Evolutionary conservation across 1,140 invertebrate species (phyloP), one percentile per base, ranked within the genome.

Genomic region (Zophobas morio): DNA sequence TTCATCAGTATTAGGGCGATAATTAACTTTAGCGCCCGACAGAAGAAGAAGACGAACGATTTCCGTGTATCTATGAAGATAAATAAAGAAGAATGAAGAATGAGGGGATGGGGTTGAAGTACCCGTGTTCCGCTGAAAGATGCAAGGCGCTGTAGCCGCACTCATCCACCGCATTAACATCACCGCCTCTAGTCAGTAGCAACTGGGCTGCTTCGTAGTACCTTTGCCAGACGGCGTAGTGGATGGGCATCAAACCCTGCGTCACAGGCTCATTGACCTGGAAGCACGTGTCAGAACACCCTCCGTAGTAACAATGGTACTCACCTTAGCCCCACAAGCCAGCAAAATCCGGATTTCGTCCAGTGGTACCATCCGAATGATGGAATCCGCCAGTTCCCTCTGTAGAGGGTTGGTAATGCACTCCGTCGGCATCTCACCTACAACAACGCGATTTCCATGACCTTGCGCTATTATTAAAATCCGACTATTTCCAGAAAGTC

Each of bases 101-200:
- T 56, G 20, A 0, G 2, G 36, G 46, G 6, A 5, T 20, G 49
- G n/a, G 6, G n/a, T 51, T 1, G 33, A 4, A 85, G 85, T 88
- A 93, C 86, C 96, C 96, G 82, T 95, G 94, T 79, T 97, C 94
- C 1, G 95, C 93, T 42, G 94, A 94, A 46, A 97, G 88, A 87
- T 97, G 96, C 53, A 97, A 87, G 1, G 96, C 93, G 54, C 95
- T 96, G 86, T 97, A 97, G 0, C 96, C 96, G 79, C 96, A 95
- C 82, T 97, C 95, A 84, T 98, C 96, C 5, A 91, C 91, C 0
- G 94, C 93, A 87, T 97, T 93, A 20, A 97, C 93, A 84, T 96
- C 94, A 79, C 93, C 93, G 6, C 94, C 94, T 47, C 94, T 86
- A 0, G 95, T 93, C 39, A 96, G 87, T 40, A 96, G 87, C 46